Percentiles rank a stretch among this genome's conserved stretches.
Conservation (phyloP, 2,113 vertebrate genomes). For the Hyaena hyaena region DNA sequence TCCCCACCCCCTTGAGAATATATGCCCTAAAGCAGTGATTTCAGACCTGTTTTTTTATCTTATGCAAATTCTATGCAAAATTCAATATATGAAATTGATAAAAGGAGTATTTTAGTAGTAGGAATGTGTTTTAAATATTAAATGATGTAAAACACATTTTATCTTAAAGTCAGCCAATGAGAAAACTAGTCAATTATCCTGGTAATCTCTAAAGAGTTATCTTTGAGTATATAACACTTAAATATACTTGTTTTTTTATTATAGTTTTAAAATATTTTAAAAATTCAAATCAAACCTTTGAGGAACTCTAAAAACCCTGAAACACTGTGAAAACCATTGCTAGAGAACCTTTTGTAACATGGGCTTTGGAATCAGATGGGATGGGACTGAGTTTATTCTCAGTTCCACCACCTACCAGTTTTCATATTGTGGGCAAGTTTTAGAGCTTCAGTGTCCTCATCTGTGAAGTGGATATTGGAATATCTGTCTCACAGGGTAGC, state of each 20-base stretch:
- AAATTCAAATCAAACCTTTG: not conserved
- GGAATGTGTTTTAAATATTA: not conserved
- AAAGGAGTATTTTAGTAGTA: slow-evolving; percentile 24
- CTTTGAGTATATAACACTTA: not conserved
- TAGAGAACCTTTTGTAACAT: not conserved
- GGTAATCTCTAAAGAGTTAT: not conserved
- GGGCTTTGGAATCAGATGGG: not conserved
- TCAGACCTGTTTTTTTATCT: not conserved
- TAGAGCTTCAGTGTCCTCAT: not conserved
- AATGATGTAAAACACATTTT: not conserved
- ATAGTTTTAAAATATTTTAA: not conserved
- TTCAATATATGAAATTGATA: not conserved
- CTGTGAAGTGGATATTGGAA: not conserved
- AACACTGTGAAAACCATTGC: not conserved
- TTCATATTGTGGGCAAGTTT: not conserved
- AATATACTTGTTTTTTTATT: not conserved
- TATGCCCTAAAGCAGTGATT: not conserved
- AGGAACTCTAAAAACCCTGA: not conserved
- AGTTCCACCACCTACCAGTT: not conserved
- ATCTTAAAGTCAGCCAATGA: not conserved
- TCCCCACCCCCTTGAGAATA: not conserved
- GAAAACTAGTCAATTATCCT: slow-evolving; percentile 28
- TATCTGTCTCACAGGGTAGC: not conserved
- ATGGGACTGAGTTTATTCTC: not conserved
- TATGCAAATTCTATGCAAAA: slow-evolving; percentile 28